Conservation (phyloP, 2,113 vertebrate genomes). For the Mus musculus region DNA sequence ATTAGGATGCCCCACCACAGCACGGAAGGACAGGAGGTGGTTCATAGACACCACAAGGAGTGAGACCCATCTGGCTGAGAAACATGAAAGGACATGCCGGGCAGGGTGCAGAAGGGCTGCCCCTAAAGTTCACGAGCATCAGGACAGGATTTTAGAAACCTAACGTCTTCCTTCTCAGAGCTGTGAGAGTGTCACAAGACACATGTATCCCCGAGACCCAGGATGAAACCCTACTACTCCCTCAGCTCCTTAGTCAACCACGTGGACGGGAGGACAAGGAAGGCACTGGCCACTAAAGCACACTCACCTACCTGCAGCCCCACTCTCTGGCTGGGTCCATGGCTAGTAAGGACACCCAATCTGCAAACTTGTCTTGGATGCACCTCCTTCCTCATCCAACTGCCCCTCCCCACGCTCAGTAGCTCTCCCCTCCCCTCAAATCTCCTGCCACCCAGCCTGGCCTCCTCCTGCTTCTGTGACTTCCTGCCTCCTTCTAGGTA, state of each 20-base stretch:
- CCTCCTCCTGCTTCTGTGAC: background rate
- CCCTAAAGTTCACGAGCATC: background rate
- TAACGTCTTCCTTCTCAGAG: background rate
- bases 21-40: background rate
- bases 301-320: background rate
- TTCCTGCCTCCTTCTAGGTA: background rate
- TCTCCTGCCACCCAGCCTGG: background rate
- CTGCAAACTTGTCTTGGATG: background rate
- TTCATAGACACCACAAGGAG: background rate
- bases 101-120: background rate
- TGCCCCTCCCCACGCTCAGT: background rate
- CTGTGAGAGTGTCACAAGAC: background rate
- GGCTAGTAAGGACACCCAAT: background rate
- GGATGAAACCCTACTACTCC: background rate
- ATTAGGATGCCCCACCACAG: background rate
- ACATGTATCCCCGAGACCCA: background rate
- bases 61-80: background rate
- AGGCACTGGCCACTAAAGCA: background rate
- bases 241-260: background rate
- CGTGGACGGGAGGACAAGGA: background rate
- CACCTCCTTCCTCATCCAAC: too few species aligned
- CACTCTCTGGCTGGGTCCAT: background rate
- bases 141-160: background rate
- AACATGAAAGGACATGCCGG: too few species aligned
- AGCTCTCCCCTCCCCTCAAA: background rate